Evolutionary conservation across 2,888 invertebrate genomes (phyloP), one percentile per base, ranked within the genome.

Genomic region (Drosophila suboccidentalis): DNA sequence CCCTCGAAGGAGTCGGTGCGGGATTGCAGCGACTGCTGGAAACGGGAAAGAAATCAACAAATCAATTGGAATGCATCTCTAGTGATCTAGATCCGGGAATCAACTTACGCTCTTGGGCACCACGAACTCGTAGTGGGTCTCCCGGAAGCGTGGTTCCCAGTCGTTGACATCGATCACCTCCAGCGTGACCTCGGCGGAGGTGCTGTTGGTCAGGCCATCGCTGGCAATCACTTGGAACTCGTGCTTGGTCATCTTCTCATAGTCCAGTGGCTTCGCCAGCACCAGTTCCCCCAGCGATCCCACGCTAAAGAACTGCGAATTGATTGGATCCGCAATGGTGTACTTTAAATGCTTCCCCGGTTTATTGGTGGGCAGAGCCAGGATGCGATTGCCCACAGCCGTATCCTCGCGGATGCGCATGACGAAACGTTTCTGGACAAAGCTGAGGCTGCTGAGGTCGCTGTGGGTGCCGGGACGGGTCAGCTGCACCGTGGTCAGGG

Each of bases 81-180:
- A 22, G 22, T 4, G 22, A 22, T 22, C 22, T 11, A 15, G 10
- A 1, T 29, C 8, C 15, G 6, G 11, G 43, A 6, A 44, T 34
- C 90, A 90, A 90, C 91, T 91, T 75, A 92, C 92, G 75, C 90
- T 90, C 55, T 92, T 92, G 29, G 92, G 92, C 50, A 93, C 91
- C 47, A 90, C 71, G 93, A 98, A 98, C 93, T 97, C 97, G 93
- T 98, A 98, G 92, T 97, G 96, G 5, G 97, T 95, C 92, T 96
- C 96, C 1, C 96, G 95, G 93, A 98, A 98, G 63, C 97, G 94
- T 0, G 98, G 98, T 92, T 97, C 97, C 97, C 98, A 98, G 91
- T 98, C 98, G 93, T 98, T 98, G 9, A 97, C 96, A 92, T 98
- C 96, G 81, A 95, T 93, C 15, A 98, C 96, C 1, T 96, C 95